phyloP scores from a whole-genome alignment of 2,888 invertebrate species.

The Parnassius mnemosyne region DNA sequence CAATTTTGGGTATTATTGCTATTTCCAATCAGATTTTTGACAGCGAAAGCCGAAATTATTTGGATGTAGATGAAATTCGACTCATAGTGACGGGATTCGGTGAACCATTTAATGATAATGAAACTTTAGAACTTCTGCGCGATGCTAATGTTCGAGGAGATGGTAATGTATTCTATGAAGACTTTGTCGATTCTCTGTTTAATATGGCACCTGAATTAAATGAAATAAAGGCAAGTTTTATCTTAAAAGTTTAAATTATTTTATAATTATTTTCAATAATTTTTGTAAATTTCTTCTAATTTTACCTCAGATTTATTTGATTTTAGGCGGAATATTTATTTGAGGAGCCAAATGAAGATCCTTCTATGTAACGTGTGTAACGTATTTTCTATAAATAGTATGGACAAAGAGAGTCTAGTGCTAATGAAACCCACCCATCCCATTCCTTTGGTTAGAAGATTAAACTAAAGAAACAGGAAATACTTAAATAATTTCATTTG shows the following conservation, averaged over 20 bases:
- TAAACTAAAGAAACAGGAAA: no score
- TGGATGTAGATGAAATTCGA: conserved; percentile 58
- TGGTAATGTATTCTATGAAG: conserved; percentile 59
- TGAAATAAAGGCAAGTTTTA: conserved; percentile 47
- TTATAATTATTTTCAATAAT: no score
- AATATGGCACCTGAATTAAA: conserved; percentile 60
- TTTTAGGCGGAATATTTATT: conserved; percentile 59
- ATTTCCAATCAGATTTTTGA: conserved; percentile 56
- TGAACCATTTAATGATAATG: conserved; percentile 49
- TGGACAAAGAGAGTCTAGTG: no score
- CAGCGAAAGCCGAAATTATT: conserved; percentile 58
- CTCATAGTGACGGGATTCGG: conserved; percentile 50
- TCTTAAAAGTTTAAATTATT: no score
- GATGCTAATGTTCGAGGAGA: conserved; percentile 66
- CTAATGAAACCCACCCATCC: no score
- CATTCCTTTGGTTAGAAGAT: no score
- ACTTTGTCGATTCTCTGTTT: conserved; percentile 64
- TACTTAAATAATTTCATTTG: no score
- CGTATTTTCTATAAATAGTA: no score
- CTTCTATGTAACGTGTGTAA: conserved; percentile 46
- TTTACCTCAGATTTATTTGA: neutral
- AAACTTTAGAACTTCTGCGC: conserved; percentile 56
- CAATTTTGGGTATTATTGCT: neutral
- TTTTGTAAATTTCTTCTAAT: no score
- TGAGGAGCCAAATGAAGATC: conserved; percentile 64